A percentile compares a stretch with the other conserved stretches of the same genome.
phyloP scores from a whole-genome alignment of 2,888 invertebrate species.

The Sminthurinus aureus region DNA sequence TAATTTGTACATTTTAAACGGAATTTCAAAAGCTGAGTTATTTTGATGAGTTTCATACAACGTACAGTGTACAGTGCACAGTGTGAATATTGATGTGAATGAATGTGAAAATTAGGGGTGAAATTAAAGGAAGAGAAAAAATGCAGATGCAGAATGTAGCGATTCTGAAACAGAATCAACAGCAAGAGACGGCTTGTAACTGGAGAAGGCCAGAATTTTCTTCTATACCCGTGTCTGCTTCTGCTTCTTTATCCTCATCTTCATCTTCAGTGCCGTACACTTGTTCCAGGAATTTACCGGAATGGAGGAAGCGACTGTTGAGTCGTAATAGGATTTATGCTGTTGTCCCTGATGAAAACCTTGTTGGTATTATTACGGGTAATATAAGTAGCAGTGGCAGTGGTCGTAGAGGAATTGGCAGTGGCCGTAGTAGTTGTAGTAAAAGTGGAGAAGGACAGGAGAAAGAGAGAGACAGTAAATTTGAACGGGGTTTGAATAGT shows the following conservation, averaged over 20 bases:
- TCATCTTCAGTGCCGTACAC: neutral
- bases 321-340: constrained; percentile 57
- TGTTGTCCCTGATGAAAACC: constrained; percentile 40
- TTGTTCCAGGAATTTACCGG: constrained; percentile 43
- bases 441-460: constrained; percentile 20
- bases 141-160: neutral
- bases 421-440: neutral
- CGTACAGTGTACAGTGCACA: no score
- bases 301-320: constrained; percentile 46
- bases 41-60: no score
- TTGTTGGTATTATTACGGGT: constrained; percentile 9
- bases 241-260: constrained; percentile 18
- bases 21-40: no score
- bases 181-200: neutral
- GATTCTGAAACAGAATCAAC: neutral
- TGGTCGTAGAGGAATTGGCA: neutral
- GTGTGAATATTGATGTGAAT: no score
- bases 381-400: neutral
- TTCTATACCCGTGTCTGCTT: neutral
- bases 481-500: neutral
- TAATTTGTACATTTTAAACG: no score
- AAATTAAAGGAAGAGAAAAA: neutral
- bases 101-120: neutral
- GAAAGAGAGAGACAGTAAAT: constrained; percentile 25
- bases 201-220: neutral